Conservation (phyloP, 2,797 vertebrate genomes). For the Moxostoma hubbsi region DNA sequence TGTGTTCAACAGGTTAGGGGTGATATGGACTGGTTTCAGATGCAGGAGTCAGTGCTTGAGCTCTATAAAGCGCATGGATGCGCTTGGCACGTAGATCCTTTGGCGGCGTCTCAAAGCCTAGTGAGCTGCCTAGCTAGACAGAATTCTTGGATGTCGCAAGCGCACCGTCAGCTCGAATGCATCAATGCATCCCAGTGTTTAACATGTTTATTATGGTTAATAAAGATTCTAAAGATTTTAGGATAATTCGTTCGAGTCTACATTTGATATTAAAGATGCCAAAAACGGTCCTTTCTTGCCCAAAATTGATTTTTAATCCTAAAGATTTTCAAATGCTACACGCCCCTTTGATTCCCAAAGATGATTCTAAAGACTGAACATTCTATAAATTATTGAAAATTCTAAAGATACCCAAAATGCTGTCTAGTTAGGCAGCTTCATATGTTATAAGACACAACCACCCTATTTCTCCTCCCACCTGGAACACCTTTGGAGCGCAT, state of each 20-base stretch:
- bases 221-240: neutral
- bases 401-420: no score
- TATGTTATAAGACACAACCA: conserved; percentile 2
- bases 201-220: no score
- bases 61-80: neutral
- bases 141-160: neutral
- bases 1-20: neutral
- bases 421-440: neutral
- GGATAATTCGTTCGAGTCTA: no score
- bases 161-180: neutral
- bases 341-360: no score
- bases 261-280: neutral
- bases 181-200: no score
- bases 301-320: no score
- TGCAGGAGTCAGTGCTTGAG: neutral
- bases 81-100: neutral
- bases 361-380: no score
- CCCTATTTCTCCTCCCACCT: conserved; percentile 62
- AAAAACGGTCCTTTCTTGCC: no score
- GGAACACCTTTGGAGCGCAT: conserved; percentile 58
- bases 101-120: neutral
- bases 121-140: conserved; percentile 4
- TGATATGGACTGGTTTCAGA: neutral
- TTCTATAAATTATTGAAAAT: no score
- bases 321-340: no score